Conservation (phyloP, 2,888 invertebrate species). For the Nemurella pictetii region DNA sequence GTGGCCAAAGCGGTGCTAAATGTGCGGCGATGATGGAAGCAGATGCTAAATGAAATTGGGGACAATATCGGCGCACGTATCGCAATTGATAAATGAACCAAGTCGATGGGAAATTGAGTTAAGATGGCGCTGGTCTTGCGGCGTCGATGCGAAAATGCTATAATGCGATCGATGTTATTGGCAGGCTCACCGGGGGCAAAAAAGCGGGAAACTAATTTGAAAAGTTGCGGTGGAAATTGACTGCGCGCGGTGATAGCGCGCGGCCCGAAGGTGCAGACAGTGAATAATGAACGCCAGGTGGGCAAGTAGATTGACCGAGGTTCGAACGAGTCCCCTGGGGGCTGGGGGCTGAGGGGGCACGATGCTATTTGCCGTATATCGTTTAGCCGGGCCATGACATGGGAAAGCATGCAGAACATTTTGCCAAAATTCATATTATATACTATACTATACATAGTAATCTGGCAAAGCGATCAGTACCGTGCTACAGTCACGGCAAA, state of each 20-base stretch:
- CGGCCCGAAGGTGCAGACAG: background rate
- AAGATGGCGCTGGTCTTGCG: background rate
- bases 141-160: background rate
- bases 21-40: background rate
- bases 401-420: background rate
- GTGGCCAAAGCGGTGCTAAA: background rate
- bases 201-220: background rate
- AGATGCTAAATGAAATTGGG: background rate
- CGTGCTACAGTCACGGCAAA: background rate
- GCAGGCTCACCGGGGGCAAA: background rate
- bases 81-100: background rate
- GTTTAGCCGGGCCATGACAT: background rate
- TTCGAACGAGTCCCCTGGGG: background rate
- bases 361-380: background rate
- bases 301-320: conserved; percentile 6
- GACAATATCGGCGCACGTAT: too few species aligned
- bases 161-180: background rate
- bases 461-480: background rate
- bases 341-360: too few species aligned
- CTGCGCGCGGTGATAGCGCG: background rate
- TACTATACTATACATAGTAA: too few species aligned
- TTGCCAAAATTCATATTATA: background rate
- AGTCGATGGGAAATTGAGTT: background rate
- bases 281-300: conserved; percentile 13
- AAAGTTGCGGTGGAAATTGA: background rate